Evolutionary conservation across 2,797 vertebrate species (phyloP), one percentile per base, ranked within the genome.

Genomic region (Xenops minutus): DNA sequence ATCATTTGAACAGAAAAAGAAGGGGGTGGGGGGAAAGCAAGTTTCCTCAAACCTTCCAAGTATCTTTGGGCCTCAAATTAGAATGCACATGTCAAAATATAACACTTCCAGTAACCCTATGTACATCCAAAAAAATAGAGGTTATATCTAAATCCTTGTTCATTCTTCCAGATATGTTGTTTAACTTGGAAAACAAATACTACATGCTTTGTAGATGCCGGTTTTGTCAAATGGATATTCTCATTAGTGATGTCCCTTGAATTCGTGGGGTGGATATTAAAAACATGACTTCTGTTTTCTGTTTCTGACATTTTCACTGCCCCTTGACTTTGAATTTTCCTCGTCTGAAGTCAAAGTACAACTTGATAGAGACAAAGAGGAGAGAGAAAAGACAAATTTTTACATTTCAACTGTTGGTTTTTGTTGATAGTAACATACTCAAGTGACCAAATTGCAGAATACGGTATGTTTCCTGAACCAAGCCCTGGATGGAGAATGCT

Each of bases 381-480:
- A 80, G 9, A 67, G 24, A 51, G 10, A 9, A 74, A 54, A 85
- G 36, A 22, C 4, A 6, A 75, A 92, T 72, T 56, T 79, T 46
- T 95, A 43, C 41, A 59, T 89, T 94, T 96, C 58, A 76, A 91
- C 26, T 91, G 74, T 52, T 71, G 61, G 76, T 97, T 49, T 64
- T 64, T 84, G 80, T 66, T 87, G 68, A 80, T 64, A 55, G 24
- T 48, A 94, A 93, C 8, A 10, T 39, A 92, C 44, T 26, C 22
- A 75, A 75, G 55, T 92, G 72, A 95, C 30, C 79, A 80, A 92
- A 85, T 48, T 63, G 36, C 3, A 49, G 81, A 74, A 52, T 51
- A 43, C 5, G 51, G 8, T 66, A 34, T 46, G 43, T 80, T 88
- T 87, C 51, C 49, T 59, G 34, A 93, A 88, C 24, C 32, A 76